Evolutionary conservation across 2,113 vertebrate genomes (phyloP).

Genomic region (Aptenodytes forsteri): DNA sequence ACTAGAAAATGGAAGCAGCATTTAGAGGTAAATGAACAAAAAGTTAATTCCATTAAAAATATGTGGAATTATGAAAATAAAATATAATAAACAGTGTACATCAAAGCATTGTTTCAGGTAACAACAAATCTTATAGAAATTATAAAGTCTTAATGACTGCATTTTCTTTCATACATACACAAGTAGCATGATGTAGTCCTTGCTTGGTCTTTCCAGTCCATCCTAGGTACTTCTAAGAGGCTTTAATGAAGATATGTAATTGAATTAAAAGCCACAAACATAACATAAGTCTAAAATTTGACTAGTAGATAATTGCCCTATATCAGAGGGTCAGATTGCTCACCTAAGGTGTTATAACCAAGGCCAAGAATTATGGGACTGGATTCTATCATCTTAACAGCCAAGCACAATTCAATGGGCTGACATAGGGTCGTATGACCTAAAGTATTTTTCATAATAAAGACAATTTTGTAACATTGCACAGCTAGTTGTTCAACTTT

Average conservation of each 20-base stretch:
- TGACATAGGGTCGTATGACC: neutral
- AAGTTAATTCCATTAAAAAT: neutral
- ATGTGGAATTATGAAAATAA: neutral
- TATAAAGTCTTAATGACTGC: neutral
- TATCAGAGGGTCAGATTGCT: neutral
- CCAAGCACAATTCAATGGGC: neutral
- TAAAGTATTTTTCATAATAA: neutral
- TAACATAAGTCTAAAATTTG: neutral
- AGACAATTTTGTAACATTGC: neutral
- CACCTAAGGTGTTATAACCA: neutral
- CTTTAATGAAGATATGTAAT: neutral
- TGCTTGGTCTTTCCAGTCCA: neutral
- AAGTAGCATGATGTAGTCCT: neutral
- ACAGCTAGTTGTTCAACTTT: neutral
- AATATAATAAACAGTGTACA: neutral
- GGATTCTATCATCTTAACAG: neutral
- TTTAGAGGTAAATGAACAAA: neutral
- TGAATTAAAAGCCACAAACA: neutral
- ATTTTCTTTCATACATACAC: neutral
- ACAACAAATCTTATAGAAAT: neutral
- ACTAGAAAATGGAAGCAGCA: neutral
- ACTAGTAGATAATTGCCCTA: neutral
- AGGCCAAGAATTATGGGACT: neutral
- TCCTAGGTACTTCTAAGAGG: neutral
- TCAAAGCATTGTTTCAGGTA: neutral